phyloP scores from a whole-genome alignment of 2,113 vertebrate species.

The Phoxinus phoxinus region DNA sequence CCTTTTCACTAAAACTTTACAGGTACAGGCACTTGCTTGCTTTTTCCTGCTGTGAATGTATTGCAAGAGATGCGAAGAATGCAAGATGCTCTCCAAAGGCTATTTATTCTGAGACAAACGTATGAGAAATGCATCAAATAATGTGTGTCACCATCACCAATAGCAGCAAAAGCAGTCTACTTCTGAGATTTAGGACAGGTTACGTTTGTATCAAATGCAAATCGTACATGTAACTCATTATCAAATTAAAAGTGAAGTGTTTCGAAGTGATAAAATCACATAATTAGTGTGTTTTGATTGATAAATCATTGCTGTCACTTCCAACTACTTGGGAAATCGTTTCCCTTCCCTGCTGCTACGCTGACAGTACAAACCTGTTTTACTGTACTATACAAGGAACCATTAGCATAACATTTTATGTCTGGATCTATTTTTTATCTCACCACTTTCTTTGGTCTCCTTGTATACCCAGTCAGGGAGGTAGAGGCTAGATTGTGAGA shows the following conservation, averaged over 20 bases:
- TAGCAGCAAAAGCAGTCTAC: background rate
- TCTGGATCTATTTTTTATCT: slow-evolving; percentile 14
- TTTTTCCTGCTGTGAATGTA: background rate
- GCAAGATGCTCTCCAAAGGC: background rate
- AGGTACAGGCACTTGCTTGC: background rate
- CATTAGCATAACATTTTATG: slow-evolving; percentile 10
- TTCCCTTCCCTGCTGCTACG: background rate
- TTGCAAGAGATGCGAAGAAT: background rate
- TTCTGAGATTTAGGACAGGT: background rate
- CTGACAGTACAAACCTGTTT: slow-evolving; percentile 17
- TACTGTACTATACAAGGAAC: background rate
- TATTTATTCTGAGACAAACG: background rate
- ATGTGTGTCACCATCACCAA: background rate
- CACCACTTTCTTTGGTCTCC: background rate
- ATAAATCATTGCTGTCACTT: background rate
- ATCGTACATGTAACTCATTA: background rate
- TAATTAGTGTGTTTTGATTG: background rate
- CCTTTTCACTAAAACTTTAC: background rate
- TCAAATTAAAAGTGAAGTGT: background rate
- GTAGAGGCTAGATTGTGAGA: slow-evolving; percentile 19
- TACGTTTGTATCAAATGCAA: background rate
- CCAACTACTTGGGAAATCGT: background rate
- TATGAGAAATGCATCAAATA: background rate
- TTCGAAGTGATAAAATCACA: background rate
- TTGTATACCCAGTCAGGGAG: background rate